A percentile compares a stretch with the other conserved stretches of the same genome.
Evolutionary conservation across 2,113 vertebrate species (phyloP).

Genomic region (Cheilinus undulatus): DNA sequence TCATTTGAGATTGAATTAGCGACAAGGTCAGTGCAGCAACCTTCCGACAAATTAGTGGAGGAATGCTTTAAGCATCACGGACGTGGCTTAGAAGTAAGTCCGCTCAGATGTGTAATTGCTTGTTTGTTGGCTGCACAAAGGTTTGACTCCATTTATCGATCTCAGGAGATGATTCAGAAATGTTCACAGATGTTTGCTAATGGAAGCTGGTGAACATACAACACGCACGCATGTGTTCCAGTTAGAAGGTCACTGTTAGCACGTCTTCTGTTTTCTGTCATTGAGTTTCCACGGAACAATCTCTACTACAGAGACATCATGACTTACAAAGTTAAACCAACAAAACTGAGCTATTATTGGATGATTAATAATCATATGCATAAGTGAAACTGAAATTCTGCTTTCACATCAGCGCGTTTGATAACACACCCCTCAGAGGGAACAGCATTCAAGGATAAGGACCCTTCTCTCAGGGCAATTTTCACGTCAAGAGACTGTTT

Average conservation of each 20-base stretch:
- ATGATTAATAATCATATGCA: no score
- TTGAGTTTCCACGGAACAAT: no score
- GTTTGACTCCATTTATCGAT: conserved; percentile 35
- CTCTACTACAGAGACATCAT: no score
- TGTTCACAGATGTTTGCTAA: conserved; percentile 26
- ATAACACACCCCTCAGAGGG: neutral
- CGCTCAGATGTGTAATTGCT: conserved; percentile 22
- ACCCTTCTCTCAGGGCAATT: no score
- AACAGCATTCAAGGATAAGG: neutral
- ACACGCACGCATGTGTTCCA: neutral
- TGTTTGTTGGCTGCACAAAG: neutral
- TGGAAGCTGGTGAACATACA: conserved; percentile 1
- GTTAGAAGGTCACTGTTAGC: neutral
- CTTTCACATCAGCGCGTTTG: neutral
- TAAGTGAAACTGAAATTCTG: no score
- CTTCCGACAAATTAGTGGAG: conserved; percentile 63
- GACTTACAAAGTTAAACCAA: no score
- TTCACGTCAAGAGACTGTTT: no score
- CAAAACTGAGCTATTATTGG: no score
- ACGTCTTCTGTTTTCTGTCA: neutral
- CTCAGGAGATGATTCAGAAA: conserved; percentile 28
- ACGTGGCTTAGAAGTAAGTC: conserved; percentile 30
- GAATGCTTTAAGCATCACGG: conserved; percentile 59
- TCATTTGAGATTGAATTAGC: conserved; percentile 76
- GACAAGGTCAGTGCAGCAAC: conserved; percentile 69